Percentiles rank a stretch among this genome's conserved stretches.
These are phyloP conservation scores for Tachina lurida DNA, from an alignment of 2,888 invertebrate genomes.

Conservation along the genomic window DNA sequence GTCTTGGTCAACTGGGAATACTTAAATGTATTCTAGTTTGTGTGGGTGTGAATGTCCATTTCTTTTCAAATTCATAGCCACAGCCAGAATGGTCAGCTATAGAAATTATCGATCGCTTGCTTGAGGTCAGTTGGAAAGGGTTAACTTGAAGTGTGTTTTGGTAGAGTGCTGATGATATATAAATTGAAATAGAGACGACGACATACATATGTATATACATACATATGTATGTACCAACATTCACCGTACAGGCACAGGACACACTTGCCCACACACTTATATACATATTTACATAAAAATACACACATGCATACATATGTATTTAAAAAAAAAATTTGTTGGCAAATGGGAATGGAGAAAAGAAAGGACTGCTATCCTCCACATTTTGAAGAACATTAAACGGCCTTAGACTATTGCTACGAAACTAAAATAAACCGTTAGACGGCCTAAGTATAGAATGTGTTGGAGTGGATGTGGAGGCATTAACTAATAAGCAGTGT, in stretches of 20 bases:
- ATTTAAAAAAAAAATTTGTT: constrained; percentile 23
- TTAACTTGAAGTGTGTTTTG: constrained; percentile 62
- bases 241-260: background rate
- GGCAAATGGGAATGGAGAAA: background rate
- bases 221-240: background rate
- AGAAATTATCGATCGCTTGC: constrained; percentile 83
- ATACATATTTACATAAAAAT: background rate
- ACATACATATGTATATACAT: background rate
- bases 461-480: constrained; percentile 49
- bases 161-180: constrained; percentile 47
- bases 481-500: constrained; percentile 48
- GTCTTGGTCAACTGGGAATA: no score
- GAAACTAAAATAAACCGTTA: constrained; percentile 54
- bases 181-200: constrained; percentile 75
- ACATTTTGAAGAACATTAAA: constrained; percentile 64
- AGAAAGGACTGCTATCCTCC: constrained; percentile 23
- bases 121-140: constrained; percentile 79
- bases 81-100: constrained; percentile 81
- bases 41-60: constrained; percentile 79
- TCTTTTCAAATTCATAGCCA: constrained; percentile 79
- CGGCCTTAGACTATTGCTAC: constrained; percentile 51
- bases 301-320: no score
- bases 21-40: constrained; percentile 72
- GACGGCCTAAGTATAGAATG: constrained; percentile 49
- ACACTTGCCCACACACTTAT: background rate